Evolutionary conservation across 2,888 invertebrate genomes (phyloP), one percentile per base, ranked within the genome.

Genomic region (Salticus scenicus): DNA sequence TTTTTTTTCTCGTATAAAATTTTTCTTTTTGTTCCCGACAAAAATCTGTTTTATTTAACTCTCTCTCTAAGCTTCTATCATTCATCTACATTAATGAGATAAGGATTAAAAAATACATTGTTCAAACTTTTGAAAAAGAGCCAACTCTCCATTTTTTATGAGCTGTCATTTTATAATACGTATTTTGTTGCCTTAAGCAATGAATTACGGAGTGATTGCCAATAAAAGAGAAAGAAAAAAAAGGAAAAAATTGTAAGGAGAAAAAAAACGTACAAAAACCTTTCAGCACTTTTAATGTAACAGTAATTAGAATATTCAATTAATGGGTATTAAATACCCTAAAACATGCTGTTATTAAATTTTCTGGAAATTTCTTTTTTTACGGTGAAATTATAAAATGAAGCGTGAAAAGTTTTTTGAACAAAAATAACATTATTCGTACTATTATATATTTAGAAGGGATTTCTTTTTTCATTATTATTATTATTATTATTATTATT

Each of bases 31-130:
- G 12, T n/a, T 0, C 66, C n/a, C 33, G 24, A 37, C 14, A 33
- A 14, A 73, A 83, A 77, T 77, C 77, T 73, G 83, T 73, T 77
- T 30, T 72, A 73, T 72, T 73, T 77, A 83, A 83, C 77, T n/a
- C n/a, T n/a, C n/a, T n/a, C n/a, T n/a, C n/a, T 72, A 73, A 33
- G 77, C 72, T 66, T 83, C 76, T 73, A 77, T 66, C 83, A 51
- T 57, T 73, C 77, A 77, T 83, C 83, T 83, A 66, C 66, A 83
- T 76, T 83, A 83, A 77, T 77, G 72, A 83, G 66, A 41, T 10
- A 17, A 20, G 30, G 30, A 70, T 75, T 33, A 83, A 76, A 83
- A 83, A 83, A 75, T 41, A 33, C 27, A 37, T 66, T 47, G 67
- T 74, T 20, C 24, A 14, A 28, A 20, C 31, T 63, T 28, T 75